Percentiles rank a stretch among this genome's conserved stretches.
These are phyloP conservation scores for Dorcus hopei DNA, from an alignment of 2,888 invertebrate genomes.

Conservation along the genomic window DNA sequence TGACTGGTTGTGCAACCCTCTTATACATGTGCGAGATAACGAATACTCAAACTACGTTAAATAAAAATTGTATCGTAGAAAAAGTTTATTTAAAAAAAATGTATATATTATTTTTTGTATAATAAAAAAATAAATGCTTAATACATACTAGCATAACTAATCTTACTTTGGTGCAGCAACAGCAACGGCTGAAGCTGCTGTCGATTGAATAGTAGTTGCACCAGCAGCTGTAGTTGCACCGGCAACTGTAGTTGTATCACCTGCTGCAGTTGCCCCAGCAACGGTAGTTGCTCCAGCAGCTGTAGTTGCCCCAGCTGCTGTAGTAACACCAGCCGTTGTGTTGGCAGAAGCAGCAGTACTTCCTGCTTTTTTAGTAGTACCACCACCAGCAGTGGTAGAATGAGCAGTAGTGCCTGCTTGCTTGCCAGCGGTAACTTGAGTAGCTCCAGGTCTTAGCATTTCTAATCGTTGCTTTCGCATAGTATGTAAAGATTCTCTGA, in stretches of 20 bases:
- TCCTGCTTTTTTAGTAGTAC: neutral
- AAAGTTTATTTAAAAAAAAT: slow-evolving; percentile 4
- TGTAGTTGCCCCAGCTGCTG: neutral
- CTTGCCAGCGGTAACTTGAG: neutral
- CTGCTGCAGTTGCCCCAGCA: too few species aligned
- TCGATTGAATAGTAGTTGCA: too few species aligned
- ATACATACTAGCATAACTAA: too few species aligned
- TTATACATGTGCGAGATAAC: neutral
- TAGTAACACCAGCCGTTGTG: neutral
- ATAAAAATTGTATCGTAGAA: neutral
- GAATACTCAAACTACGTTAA: too few species aligned
- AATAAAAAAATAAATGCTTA: neutral
- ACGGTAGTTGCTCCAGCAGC: neutral
- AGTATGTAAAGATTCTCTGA: slow-evolving; percentile 21
- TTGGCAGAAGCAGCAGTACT: neutral
- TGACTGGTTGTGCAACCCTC: slow-evolving; percentile 15
- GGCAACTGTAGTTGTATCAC: too few species aligned
- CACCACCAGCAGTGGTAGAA: too few species aligned
- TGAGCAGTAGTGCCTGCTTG: neutral
- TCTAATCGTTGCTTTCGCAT: slow-evolving; percentile 27
- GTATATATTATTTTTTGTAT: too few species aligned
- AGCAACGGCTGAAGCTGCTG: too few species aligned
- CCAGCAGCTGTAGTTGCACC: too few species aligned
- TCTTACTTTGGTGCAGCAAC: too few species aligned
- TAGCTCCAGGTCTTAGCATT: slow-evolving; percentile 6